A percentile compares a stretch with the other conserved stretches of the same genome.
Evolutionary conservation across 2,797 vertebrate genomes (phyloP).

Genomic region (Lophotriccus pileatus): DNA sequence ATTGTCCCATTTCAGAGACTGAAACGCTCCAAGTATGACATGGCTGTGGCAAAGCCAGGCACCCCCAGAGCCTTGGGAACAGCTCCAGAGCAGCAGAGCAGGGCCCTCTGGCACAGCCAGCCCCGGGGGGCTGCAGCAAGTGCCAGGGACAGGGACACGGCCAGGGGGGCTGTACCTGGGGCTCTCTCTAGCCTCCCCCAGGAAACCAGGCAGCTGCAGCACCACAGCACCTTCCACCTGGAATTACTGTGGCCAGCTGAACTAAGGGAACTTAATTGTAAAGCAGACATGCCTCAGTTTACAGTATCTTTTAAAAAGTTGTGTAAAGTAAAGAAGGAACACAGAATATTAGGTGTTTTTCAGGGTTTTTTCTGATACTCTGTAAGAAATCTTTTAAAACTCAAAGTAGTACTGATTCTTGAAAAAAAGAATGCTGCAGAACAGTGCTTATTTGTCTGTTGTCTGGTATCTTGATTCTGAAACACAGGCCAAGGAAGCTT

Average conservation of each 20-base stretch:
- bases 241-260: neutral
- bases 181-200: neutral
- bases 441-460: neutral
- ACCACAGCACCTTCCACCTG: neutral
- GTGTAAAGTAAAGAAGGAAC: neutral
- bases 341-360: neutral
- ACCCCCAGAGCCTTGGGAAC: too few relatives aligned
- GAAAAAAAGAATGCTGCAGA: neutral
- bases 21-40: neutral
- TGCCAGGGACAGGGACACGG: neutral
- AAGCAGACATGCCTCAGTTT: neutral
- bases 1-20: neutral
- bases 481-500: neutral
- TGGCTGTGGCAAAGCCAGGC: rapidly evolving
- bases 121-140: neutral
- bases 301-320: neutral
- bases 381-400: neutral
- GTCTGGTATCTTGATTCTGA: neutral
- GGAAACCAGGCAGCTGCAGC: neutral
- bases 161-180: rapidly evolving
- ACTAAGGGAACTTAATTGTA: neutral
- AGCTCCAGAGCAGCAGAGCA: neutral
- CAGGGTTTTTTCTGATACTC: neutral
- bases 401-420: neutral
- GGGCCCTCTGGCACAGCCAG: neutral